Evolutionary conservation across 1,140 invertebrate species (phyloP), one percentile per base, ranked within the genome.

Genomic region (Zaprionus camerounensis): DNA sequence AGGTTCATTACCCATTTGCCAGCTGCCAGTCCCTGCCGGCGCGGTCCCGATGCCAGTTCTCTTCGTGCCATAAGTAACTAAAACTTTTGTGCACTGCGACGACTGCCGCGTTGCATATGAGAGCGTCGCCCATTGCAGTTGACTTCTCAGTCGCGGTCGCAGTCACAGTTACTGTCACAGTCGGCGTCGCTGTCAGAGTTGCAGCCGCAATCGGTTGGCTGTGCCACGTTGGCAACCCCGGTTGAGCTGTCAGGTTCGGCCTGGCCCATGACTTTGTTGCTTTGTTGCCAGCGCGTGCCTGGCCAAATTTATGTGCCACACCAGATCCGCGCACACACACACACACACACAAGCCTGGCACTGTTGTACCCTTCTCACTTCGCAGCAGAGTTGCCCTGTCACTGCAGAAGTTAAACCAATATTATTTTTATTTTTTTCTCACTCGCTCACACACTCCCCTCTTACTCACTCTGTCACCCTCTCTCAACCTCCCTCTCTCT

Each of bases 361-460:
- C 9, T 34, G 31, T 34, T 34, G 7, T 34, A 34, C 31, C 31
- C 31, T 34, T 11, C 31, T 34, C 31, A 34, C 31, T 34, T 34
- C 24, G 36, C 58, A 38, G 20, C 31, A 31, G 5, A 38, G 24
- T 36, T 13, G 59, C 36, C 56, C 41, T 64, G 71, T 57, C 51
- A 64, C 78, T 75, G 82, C 70, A 75, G 44, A 85, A 84, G 82
- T 84, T 81, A 85, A 85, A 67, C 75, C 82, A 85, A 85, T 84
- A 84, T 84, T 84, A 85, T 84, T 85, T 66, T 63, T 53, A 46
- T 46, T 22, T 53, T 9, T 9, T 24, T 53, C 36, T 41, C 38
- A 13, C 57, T 44, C n/a, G 20, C 55, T 26, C 49, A 20, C 26
- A 9, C 38, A 22, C 24, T 13, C 17, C 51, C 22, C 26, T 7